Evolutionary conservation across 1,140 invertebrate species (phyloP).

Genomic region (Carposina sasakii): DNA sequence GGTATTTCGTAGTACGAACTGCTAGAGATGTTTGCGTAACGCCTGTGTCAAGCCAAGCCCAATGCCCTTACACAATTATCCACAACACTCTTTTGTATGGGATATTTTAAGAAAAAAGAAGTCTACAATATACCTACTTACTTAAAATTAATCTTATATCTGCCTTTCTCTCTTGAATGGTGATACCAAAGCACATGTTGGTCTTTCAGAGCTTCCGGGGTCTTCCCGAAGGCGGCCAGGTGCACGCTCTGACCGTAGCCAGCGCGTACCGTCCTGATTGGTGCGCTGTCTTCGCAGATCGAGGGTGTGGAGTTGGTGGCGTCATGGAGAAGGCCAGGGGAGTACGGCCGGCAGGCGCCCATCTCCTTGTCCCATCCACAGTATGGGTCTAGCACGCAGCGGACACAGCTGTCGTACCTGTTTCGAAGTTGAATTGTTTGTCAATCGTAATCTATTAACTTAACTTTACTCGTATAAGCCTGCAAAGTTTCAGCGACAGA

Average conservation of each 20-base stretch:
- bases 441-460: no score
- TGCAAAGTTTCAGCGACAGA: no score
- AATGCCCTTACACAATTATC: no score
- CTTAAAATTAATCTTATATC: conserved; percentile 70
- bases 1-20: no score
- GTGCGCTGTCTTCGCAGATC: conserved; percentile 80
- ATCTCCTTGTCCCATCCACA: conserved; percentile 89
- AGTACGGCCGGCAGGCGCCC: conserved; percentile 82
- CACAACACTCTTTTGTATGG: no score
- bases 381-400: conserved; percentile 86
- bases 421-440: conserved; percentile 14
- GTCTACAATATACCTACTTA: conserved; percentile 30
- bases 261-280: conserved; percentile 79
- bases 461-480: no score
- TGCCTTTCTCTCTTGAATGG: conserved; percentile 80
- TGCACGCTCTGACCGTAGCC: conserved; percentile 86
- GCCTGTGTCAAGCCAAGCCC: no score
- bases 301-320: conserved; percentile 81
- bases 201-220: conserved; percentile 78
- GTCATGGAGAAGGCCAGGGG: conserved; percentile 78
- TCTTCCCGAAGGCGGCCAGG: conserved; percentile 80
- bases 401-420: conserved; percentile 84
- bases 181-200: conserved; percentile 81
- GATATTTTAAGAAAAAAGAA: conserved; percentile 7
- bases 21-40: no score